Base-by-base conservation (phyloP, 2,797 vertebrate species). In the Phaenicophaeus curvirostris region DNA sequence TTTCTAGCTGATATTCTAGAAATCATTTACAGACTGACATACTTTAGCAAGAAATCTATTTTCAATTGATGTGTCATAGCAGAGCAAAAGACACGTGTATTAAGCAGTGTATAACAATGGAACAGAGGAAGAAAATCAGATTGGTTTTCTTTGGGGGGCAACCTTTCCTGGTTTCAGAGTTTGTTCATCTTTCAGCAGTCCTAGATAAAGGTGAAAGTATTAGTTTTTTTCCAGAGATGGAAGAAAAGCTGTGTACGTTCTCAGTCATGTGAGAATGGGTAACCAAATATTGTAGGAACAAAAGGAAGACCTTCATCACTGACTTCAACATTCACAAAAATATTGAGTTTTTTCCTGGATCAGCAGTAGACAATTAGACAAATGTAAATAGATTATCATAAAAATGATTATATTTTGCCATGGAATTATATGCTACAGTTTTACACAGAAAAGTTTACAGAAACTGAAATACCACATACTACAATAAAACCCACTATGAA, bases 261-360 rank as follows among this genome's bases (percentile, higher is more conserved):
- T 90, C 14, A 71, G 2, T 9, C 1, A 0, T 54, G 5, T 71
- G 8, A 1, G 0, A 90, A 50, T 14, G 20, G 15, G 9, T 74
- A 25, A 75, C 5, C 13, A 85, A 6, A 14, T 83, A 9, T 1
- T 39, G 42, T 13, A 84, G n/a, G 46, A 91, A 20, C 9, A 68
- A 84, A 65, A 5, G 11, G 4, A 35, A 65, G 20, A 54, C 18
- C 16, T 71, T 77, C 9, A 19, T 5, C 31, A 35, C 23, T 51
- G 44, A 68, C 24, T 65, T 63, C 11, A 59, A 23, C 13, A 27
- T 77, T 58, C 44, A 65, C 5, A 58, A 78, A 67, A n/a, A 28
- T 13, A 79, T 1, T 3, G 30, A 57, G 41, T 81, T 77, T 48
- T 15, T 78, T 85, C 31, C 46, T 66, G 23, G 3, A 46, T 57